Evolutionary conservation across 2,113 vertebrate genomes (phyloP).

Genomic region (Corapipo altera): DNA sequence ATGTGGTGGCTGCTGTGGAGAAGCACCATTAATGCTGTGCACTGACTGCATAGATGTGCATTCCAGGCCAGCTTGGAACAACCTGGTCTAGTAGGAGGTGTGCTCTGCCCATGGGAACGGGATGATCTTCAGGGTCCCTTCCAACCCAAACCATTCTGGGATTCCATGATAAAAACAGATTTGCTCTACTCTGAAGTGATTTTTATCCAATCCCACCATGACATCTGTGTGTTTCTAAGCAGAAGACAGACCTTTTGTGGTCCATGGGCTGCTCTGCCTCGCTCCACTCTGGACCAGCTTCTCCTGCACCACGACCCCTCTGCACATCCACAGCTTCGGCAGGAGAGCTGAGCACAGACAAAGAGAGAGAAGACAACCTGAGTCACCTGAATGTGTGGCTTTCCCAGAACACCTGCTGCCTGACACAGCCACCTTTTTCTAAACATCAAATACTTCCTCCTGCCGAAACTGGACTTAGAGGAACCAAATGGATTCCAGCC

Average conservation of each 20-base stretch:
- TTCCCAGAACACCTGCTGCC: fast-evolving
- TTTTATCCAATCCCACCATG: fast-evolving
- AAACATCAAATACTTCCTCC: background rate
- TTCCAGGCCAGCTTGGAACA: background rate
- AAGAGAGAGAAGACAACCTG: background rate
- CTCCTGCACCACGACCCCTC: background rate
- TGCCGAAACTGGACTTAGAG: background rate
- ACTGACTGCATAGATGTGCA: background rate
- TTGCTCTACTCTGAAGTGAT: background rate
- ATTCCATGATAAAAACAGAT: background rate
- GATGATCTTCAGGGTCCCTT: background rate
- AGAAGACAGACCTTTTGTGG: background rate
- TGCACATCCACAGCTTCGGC: background rate
- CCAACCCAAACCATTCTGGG: background rate
- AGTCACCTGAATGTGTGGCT: fast-evolving
- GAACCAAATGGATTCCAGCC: background rate
- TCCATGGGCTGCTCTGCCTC: background rate
- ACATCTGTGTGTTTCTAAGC: background rate
- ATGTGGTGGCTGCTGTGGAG: background rate
- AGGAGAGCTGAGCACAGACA: background rate
- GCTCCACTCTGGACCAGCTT: fast-evolving
- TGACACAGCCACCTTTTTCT: fast-evolving
- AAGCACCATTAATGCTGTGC: background rate
- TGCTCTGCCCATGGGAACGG: background rate
- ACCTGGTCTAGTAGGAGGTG: fast-evolving